Conservation (phyloP, 2,113 vertebrate species). For the Rhineura floridana region DNA sequence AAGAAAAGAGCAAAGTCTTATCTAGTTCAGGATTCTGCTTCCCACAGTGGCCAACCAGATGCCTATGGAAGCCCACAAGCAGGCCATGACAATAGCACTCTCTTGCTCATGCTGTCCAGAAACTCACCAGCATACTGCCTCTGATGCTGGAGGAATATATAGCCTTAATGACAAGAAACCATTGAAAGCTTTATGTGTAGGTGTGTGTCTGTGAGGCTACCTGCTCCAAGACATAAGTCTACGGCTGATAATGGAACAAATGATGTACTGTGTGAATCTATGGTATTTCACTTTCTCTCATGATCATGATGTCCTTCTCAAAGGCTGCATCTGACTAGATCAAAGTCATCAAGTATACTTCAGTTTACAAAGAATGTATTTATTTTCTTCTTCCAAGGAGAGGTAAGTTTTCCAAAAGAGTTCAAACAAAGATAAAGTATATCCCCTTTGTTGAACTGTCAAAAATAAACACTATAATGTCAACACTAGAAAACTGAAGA, state of each 20-base stretch:
- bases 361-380: constrained; percentile 46
- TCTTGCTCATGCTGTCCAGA: too few species aligned
- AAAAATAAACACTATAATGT: constrained; percentile 56
- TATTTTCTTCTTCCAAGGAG: constrained; percentile 53
- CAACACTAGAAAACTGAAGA: constrained; percentile 45
- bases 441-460: constrained; percentile 40
- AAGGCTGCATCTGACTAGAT: constrained; percentile 34
- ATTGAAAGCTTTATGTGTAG: not conserved
- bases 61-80: too few species aligned
- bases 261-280: not conserved
- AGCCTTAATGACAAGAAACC: not conserved
- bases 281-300: constrained; percentile 30
- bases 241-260: not conserved
- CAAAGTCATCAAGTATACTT: constrained; percentile 43
- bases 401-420: constrained; percentile 53
- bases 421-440: constrained; percentile 53
- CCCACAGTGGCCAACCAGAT: too few species aligned
- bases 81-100: too few species aligned
- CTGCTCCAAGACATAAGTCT: not conserved
- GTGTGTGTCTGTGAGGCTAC: too few species aligned
- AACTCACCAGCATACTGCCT: not conserved
- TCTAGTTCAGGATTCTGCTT: too few species aligned
- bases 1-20: too few species aligned
- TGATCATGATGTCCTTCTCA: constrained; percentile 11
- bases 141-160: not conserved